These are phyloP conservation scores for Tuta absoluta DNA, from an alignment of 2,888 invertebrate species.

Conservation along the genomic window DNA sequence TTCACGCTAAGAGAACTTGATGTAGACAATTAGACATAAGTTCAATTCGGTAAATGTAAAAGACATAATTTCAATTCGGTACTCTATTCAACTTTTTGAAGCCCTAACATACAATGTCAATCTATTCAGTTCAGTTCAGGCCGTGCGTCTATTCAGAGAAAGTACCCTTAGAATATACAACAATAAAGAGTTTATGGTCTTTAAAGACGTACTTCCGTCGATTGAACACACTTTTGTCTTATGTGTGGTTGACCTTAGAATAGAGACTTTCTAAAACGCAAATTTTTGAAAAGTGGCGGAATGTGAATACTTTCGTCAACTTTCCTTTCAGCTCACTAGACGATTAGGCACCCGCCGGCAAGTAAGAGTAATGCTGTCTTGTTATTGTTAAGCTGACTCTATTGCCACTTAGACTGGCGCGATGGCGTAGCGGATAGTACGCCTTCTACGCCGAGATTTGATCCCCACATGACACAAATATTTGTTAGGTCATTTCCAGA, in stretches of 20 bases:
- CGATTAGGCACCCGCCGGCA: background rate
- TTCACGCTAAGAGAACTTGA: background rate
- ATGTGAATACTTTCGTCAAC: background rate
- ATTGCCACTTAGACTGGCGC: no score
- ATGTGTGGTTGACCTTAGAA: constrained; percentile 11
- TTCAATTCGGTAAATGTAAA: no score
- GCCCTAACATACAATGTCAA: background rate
- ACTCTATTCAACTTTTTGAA: background rate
- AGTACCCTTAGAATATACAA: constrained; percentile 34
- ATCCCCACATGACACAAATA: no score
- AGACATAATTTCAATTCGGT: background rate
- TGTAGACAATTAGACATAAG: background rate
- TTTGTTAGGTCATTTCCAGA: no score
- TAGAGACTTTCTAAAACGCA: constrained; percentile 9
- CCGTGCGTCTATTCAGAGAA: constrained; percentile 38
- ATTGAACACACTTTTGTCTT: constrained; percentile 12
- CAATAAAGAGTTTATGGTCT: constrained; percentile 25
- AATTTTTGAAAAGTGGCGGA: constrained; percentile 5
- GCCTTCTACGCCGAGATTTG: no score
- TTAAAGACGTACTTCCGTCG: constrained; percentile 7
- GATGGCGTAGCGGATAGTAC: no score
- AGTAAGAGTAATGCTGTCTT: constrained; percentile 1
- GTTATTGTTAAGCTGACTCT: no score
- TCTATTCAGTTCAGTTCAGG: background rate
- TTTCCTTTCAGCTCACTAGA: constrained; percentile 7